phyloP scores from a whole-genome alignment of 2,113 vertebrate species.

The Salminus brasiliensis region DNA sequence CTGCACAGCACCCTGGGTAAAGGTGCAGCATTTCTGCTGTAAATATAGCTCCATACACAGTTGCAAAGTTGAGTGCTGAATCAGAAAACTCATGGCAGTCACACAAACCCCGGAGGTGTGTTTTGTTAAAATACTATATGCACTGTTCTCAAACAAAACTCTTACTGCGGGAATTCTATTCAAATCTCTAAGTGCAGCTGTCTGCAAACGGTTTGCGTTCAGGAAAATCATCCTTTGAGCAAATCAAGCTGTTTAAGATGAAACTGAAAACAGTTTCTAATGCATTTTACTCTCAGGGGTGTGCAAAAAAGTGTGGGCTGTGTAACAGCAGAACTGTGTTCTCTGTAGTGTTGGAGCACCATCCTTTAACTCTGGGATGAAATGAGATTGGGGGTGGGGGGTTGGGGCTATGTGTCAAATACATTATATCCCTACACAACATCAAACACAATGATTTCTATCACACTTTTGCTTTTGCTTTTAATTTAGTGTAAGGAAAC shows the following conservation, averaged over 20 bases:
- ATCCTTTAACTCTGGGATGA: no score
- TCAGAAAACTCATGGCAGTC: background rate
- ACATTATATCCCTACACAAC: no score
- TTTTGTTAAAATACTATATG: background rate
- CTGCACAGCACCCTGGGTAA: background rate
- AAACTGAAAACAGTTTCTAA: background rate
- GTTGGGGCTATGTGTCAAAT: no score
- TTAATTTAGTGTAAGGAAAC: no score
- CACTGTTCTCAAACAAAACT: background rate
- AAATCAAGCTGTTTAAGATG: background rate
- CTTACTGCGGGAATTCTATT: background rate
- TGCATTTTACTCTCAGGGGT: background rate
- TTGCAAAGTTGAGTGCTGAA: background rate
- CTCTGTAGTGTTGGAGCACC: no score
- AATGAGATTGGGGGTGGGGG: no score
- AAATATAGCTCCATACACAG: background rate
- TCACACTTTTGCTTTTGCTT: no score
- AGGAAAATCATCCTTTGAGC: background rate
- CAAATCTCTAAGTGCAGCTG: background rate
- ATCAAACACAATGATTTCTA: no score
- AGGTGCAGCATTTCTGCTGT: background rate
- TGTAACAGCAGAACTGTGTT: no score
- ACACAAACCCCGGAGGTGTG: background rate
- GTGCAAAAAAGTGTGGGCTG: no score
- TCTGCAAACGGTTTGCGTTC: background rate